Percentiles rank a stretch among this genome's conserved stretches.
Conservation (phyloP, 2,888 invertebrate species). For the Ichneumoninae sp. region DNA sequence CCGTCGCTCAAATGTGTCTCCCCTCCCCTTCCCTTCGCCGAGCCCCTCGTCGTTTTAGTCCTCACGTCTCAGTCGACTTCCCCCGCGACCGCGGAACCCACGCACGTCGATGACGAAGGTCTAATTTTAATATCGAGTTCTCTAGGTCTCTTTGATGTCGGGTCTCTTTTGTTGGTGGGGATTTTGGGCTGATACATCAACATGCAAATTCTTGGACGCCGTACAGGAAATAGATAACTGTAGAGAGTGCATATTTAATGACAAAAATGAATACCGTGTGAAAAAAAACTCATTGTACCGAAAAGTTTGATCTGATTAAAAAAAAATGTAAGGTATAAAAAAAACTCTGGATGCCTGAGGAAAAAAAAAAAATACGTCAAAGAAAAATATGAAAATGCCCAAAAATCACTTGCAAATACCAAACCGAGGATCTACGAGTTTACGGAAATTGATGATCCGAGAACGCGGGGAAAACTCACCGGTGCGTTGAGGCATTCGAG, state of each 20-base stretch:
- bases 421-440: not conserved
- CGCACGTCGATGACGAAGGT: constrained; percentile 75
- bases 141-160: constrained; percentile 77
- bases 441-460: constrained; percentile 5
- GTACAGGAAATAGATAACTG: not conserved
- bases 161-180: constrained; percentile 49
- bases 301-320: not conserved
- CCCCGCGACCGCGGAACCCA: constrained; percentile 33
- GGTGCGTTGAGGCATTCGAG: constrained; percentile 20
- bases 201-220: not conserved
- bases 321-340: not conserved
- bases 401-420: not conserved
- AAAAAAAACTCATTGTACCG: not conserved
- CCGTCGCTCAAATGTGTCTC: constrained; percentile 69
- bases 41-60: constrained; percentile 61
- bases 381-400: not conserved
- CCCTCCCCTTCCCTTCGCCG: constrained; percentile 36
- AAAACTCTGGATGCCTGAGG: no score
- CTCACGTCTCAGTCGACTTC: constrained; percentile 26
- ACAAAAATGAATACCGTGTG: not conserved
- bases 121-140: constrained; percentile 79
- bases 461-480: constrained; percentile 2
- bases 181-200: not conserved
- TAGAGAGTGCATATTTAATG: not conserved
- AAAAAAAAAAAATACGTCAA: not conserved